Base-by-base conservation (phyloP, 2,113 vertebrate species). In the Percina caprodes region DNA sequence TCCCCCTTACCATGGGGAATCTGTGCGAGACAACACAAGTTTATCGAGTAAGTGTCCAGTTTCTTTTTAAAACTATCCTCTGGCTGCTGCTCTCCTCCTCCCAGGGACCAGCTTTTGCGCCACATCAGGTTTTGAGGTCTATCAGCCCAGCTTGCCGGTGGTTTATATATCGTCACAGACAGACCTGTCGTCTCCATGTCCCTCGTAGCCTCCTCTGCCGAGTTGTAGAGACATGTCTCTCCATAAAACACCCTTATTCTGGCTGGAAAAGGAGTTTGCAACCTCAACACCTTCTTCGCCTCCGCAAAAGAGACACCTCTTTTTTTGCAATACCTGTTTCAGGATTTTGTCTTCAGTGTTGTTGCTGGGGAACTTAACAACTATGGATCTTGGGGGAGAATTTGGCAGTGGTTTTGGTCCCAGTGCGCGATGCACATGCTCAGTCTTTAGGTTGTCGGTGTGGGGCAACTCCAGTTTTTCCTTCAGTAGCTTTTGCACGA, bases 171-270 rank as follows among this genome's bases (percentile, higher is more conserved):
- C 14, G 4, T 46, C 45, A 46, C 12, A 4, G 45, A 46, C 45
- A 46, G 12, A 15, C 45, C 45, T 15, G 13, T 46, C 45, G 15
- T 15, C 45, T 15, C 45, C 45, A 79, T 58, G 42, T 35, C 58
- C 67, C 48, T 55, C 9, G 45, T 46, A 46, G 45, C 45, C 45
- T 46, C 45, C 45, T 46, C 45, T 46, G 45, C 45, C 12, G 45
- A 46, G 45, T 46, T 46, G 45, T 15, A 46, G 13, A 46, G 45
- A 5, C 45, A 46, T 15, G 45, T 15, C 3, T 46, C 45, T 46
- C 45, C 45, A 1, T n/a, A 58, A 15, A 72, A 72, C 14, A 66
- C 68, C 18, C 39, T 65, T 24, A 80, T n/a, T 42, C 61, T 65
- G 26, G n/a, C 26, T 21, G 42, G 69, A 13, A 80, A 59, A 2